Conservation (phyloP, 2,113 vertebrate species). For the Cyanocitta stelleri region DNA sequence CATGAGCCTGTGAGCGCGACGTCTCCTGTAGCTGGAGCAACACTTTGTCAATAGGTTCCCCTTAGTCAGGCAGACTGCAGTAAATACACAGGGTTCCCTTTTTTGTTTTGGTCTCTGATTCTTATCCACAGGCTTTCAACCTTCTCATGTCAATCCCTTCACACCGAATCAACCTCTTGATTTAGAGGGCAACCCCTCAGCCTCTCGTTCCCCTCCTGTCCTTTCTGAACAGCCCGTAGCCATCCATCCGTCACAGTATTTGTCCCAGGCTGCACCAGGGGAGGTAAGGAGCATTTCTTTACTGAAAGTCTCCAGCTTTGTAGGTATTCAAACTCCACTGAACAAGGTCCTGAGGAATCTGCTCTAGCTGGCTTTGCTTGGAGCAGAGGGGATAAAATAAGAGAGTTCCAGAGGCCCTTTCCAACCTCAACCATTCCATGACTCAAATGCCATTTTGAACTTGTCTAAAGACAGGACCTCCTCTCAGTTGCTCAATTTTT, state of each 20-base stretch:
- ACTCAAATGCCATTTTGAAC: background rate
- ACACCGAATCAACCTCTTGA: background rate
- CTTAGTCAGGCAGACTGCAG: background rate
- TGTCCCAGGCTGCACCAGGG: background rate
- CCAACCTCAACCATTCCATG: background rate
- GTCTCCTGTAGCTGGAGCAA: background rate
- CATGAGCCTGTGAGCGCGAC: accelerated
- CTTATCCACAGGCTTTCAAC: background rate
- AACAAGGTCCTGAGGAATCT: background rate
- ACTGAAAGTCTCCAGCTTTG: background rate
- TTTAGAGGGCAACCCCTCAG: background rate
- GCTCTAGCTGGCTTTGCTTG: background rate
- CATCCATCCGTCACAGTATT: background rate
- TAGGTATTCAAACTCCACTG: background rate
- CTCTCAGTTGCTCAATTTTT: background rate
- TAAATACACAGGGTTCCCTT: background rate
- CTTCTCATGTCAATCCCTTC: background rate
- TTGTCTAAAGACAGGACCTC: background rate
- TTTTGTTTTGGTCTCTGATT: background rate
- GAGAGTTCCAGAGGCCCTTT: background rate
- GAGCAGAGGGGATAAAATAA: background rate
- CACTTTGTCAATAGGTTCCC: background rate
- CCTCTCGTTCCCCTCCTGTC: background rate
- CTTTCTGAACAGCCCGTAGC: background rate
- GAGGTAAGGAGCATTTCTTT: background rate